Evolutionary conservation across 53 echinoderm and acorn worm species (phyloP).

Genomic region (Zoroaster sp.): DNA sequence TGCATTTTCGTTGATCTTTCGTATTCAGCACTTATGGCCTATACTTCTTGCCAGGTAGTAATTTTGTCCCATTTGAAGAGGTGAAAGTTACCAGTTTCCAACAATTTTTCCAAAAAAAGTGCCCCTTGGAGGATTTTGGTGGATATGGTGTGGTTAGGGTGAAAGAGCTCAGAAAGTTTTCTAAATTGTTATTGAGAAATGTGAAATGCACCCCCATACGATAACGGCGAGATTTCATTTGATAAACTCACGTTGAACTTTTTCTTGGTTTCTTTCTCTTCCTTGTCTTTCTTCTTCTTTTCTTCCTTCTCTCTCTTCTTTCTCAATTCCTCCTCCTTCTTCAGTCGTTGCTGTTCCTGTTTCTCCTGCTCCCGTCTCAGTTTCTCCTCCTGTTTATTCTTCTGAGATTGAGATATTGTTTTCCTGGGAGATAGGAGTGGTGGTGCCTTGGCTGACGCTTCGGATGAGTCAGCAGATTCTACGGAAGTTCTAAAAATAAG

Average conservation of each 20-base stretch:
- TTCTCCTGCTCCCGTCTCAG: slow-evolving; percentile 69
- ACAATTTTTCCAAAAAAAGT: too few species aligned
- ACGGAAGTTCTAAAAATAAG: slow-evolving; percentile 5
- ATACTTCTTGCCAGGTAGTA: too few species aligned
- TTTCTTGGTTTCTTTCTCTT: slow-evolving; percentile 86
- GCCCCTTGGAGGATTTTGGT: too few species aligned
- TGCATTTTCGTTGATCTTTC: too few species aligned
- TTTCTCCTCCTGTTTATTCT: slow-evolving; percentile 74
- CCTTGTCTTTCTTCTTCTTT: slow-evolving; percentile 84
- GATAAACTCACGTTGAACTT: slow-evolving; percentile 76
- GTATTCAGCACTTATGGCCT: too few species aligned
- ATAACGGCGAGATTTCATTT: background rate
- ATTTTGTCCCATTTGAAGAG: too few species aligned
- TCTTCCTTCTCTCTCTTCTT: slow-evolving; percentile 86
- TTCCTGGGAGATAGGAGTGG: slow-evolving; percentile 7
- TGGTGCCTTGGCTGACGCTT: background rate
- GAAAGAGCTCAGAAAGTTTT: too few species aligned
- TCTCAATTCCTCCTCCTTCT: slow-evolving; percentile 61
- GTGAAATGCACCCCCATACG: too few species aligned
- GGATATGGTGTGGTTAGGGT: too few species aligned
- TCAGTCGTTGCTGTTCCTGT: slow-evolving; percentile 56
- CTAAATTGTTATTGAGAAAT: too few species aligned
- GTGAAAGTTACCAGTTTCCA: too few species aligned
- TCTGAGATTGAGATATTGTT: background rate
- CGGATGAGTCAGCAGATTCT: background rate